These are phyloP conservation scores for Botia kubotai DNA, from an alignment of 2,797 vertebrate genomes.

Conservation along the genomic window DNA sequence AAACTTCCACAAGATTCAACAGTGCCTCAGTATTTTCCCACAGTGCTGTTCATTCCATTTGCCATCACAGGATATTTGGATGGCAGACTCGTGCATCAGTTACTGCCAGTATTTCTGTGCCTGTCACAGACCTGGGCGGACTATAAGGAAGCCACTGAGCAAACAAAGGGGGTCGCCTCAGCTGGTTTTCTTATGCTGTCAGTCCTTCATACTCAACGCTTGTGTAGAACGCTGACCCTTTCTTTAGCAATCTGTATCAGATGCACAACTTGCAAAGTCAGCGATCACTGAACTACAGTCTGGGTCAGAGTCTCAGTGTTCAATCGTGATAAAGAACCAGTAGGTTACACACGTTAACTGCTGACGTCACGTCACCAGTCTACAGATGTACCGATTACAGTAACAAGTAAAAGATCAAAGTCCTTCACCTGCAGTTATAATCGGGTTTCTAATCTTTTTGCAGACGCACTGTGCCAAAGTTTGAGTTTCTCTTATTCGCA, in stretches of 20 bases:
- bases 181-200: slow-evolving; percentile 1
- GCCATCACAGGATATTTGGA: slow-evolving; percentile 4
- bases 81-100: neutral
- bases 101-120: slow-evolving; percentile 6
- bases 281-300: slow-evolving; percentile 17
- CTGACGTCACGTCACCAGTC: slow-evolving; percentile 7
- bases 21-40: slow-evolving; percentile 1
- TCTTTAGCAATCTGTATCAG: slow-evolving; percentile 36
- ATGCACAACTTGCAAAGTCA: slow-evolving; percentile 16
- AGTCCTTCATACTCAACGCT: neutral
- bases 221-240: slow-evolving; percentile 18
- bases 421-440: slow-evolving; percentile 29
- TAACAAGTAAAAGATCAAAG: slow-evolving; percentile 26
- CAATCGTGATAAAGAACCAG: slow-evolving; percentile 15
- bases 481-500: neutral
- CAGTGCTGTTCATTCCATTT: neutral
- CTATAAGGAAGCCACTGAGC: slow-evolving; percentile 24
- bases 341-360: neutral
- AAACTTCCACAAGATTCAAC: neutral
- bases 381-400: neutral
- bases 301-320: slow-evolving; percentile 51
- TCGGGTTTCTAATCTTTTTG: slow-evolving; percentile 26
- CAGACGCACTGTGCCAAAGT: slow-evolving; percentile 22
- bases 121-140: slow-evolving; percentile 9
- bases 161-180: slow-evolving; percentile 14